Evolutionary conservation across 2,113 vertebrate species (phyloP).

Genomic region (Oreochromis aureus): DNA sequence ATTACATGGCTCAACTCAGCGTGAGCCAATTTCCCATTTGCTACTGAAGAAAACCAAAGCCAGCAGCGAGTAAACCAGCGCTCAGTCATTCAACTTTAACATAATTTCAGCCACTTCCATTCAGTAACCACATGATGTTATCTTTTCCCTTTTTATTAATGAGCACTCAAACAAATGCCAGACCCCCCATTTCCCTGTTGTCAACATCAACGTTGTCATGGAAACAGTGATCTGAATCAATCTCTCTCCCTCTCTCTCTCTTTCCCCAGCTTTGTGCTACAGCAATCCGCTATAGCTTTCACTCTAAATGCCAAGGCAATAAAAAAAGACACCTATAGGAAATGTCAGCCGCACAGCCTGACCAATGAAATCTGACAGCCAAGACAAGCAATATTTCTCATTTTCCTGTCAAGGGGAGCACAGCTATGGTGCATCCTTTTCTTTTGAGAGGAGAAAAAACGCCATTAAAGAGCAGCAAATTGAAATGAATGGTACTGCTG

Average conservation of each 20-base stretch:
- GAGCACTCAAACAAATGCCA: slow-evolving; percentile 23
- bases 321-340: slow-evolving; percentile 38
- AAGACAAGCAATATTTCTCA: slow-evolving; percentile 14
- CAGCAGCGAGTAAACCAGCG: neutral
- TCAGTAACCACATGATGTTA: neutral
- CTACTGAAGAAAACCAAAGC: neutral
- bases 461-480: neutral
- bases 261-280: neutral
- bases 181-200: slow-evolving; percentile 1
- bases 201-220: slow-evolving; percentile 58
- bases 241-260: neutral
- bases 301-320: slow-evolving; percentile 45
- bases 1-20: neutral
- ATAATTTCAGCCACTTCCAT: neutral
- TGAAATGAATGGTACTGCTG: neutral
- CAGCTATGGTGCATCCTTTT: neutral
- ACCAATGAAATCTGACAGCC: slow-evolving; percentile 7
- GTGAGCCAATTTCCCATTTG: neutral
- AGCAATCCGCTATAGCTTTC: neutral
- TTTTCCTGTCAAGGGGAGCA: neutral
- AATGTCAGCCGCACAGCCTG: slow-evolving; percentile 37
- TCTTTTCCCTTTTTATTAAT: slow-evolving; percentile 15
- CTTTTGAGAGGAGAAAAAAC: neutral
- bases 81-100: neutral
- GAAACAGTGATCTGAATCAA: slow-evolving; percentile 53